phyloP scores from a whole-genome alignment of 2,888 invertebrate genomes.

The Acronicta aceris region DNA sequence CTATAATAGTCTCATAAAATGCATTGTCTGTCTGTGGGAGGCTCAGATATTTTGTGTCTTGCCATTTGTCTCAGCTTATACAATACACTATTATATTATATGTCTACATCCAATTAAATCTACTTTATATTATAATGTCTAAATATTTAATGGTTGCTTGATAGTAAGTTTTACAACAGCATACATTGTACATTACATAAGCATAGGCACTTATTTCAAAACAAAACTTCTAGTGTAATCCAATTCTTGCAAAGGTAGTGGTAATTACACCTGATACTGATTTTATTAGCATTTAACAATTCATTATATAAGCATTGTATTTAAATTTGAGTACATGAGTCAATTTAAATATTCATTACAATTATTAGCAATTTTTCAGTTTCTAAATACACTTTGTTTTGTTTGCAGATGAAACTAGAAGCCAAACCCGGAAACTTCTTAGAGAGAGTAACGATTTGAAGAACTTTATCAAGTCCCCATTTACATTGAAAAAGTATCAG shows the following conservation, averaged over 20 bases:
- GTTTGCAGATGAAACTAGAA: slow-evolving; percentile 73
- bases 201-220: background rate
- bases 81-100: background rate
- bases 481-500: slow-evolving; percentile 84
- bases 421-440: slow-evolving; percentile 71
- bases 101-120: too few species aligned
- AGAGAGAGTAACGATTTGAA: slow-evolving; percentile 79
- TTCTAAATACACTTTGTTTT: slow-evolving; percentile 7
- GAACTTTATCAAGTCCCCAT: slow-evolving; percentile 85
- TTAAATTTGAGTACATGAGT: slow-evolving; percentile 37
- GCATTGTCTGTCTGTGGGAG: too few species aligned
- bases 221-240: background rate
- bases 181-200: background rate
- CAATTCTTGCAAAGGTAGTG: too few species aligned
- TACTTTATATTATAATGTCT: too few species aligned
- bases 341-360: slow-evolving; percentile 7
- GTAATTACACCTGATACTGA: too few species aligned
- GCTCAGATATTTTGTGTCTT: too few species aligned
- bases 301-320: slow-evolving; percentile 39
- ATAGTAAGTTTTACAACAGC: background rate
- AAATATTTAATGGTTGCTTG: too few species aligned
- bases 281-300: too few species aligned
- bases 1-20: background rate
- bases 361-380: slow-evolving; percentile 26
- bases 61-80: background rate